These are phyloP conservation scores for Atta colombica DNA, from an alignment of 1,140 invertebrate genomes.

Conservation along the genomic window DNA sequence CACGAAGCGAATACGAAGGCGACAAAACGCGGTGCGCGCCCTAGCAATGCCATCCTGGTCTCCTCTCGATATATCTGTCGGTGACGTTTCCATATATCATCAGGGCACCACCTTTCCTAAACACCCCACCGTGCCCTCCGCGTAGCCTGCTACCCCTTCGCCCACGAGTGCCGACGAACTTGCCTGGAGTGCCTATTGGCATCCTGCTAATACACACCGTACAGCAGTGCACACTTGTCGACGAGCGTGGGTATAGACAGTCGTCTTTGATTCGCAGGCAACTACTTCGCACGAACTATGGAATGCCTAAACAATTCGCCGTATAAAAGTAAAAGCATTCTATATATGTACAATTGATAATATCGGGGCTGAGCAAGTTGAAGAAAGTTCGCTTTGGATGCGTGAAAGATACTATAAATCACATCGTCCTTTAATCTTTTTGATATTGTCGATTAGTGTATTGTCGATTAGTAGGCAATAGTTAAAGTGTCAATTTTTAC, in stretches of 20 bases:
- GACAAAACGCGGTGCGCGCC: slow-evolving; percentile 79
- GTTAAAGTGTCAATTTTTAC: neutral
- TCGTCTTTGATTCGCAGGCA: slow-evolving; percentile 47
- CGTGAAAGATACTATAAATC: neutral
- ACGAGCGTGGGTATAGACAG: slow-evolving; percentile 38
- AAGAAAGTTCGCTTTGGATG: neutral
- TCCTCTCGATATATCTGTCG: slow-evolving; percentile 84
- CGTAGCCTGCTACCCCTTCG: slow-evolving; percentile 61
- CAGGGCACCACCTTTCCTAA: slow-evolving; percentile 74
- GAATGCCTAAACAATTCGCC: slow-evolving; percentile 25
- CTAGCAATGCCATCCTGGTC: slow-evolving; percentile 72
- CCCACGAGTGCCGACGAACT: slow-evolving; percentile 72
- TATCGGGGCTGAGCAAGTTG: neutral
- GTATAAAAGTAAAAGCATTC: slow-evolving; percentile 20
- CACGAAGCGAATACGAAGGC: slow-evolving; percentile 78
- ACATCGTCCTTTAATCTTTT: neutral
- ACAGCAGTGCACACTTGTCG: slow-evolving; percentile 63
- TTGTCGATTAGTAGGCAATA: neutral
- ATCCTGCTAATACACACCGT: slow-evolving; percentile 79
- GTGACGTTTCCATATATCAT: slow-evolving; percentile 86
- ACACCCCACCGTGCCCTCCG: slow-evolving; percentile 70
- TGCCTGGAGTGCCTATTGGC: slow-evolving; percentile 82
- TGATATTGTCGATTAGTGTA: neutral
- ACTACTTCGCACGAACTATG: neutral
- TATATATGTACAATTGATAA: neutral